phyloP scores from a whole-genome alignment of 2,888 invertebrate genomes.

The Lacanobia oleracea region DNA sequence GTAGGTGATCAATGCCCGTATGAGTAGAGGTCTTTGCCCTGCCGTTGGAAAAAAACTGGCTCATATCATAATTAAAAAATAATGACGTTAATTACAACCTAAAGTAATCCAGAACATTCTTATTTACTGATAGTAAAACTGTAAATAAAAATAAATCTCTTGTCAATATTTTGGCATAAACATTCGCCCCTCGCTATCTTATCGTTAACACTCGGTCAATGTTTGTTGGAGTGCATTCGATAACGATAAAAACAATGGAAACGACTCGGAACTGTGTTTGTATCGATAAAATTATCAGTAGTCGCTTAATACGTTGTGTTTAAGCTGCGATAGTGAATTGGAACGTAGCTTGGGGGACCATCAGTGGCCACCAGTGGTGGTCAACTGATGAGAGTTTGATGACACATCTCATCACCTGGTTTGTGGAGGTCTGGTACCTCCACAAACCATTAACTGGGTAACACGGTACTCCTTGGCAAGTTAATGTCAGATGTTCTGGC shows the following conservation, averaged over 20 bases:
- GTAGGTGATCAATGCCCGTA: background rate
- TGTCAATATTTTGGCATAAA: constrained; percentile 39
- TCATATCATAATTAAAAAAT: background rate
- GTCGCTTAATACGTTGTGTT: constrained; percentile 1
- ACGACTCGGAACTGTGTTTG: constrained; percentile 16
- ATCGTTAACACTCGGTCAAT: constrained; percentile 50
- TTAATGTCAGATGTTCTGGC: too few relatives aligned
- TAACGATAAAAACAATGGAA: constrained; percentile 55
- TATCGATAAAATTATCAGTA: constrained; percentile 44
- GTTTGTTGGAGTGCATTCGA: constrained; percentile 60
- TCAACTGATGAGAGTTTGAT: background rate
- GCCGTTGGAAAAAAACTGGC: background rate
- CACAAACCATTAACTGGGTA: too few relatives aligned
- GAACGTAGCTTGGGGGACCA: too few relatives aligned
- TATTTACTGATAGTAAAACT: constrained; percentile 11
- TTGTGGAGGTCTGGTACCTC: too few relatives aligned
- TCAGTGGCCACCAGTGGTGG: too few relatives aligned
- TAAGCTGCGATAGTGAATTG: constrained; percentile 3
- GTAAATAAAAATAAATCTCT: constrained; percentile 34
- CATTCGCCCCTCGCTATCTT: constrained; percentile 25
- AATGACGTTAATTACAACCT: constrained; percentile 11
- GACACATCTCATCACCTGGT: too few relatives aligned
- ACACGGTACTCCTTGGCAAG: too few relatives aligned
- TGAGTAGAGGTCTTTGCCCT: background rate
- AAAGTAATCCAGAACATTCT: constrained; percentile 10